Conservation (phyloP, 92 coral and sea anemone genomes). For the Isaurus tuberculatus region DNA sequence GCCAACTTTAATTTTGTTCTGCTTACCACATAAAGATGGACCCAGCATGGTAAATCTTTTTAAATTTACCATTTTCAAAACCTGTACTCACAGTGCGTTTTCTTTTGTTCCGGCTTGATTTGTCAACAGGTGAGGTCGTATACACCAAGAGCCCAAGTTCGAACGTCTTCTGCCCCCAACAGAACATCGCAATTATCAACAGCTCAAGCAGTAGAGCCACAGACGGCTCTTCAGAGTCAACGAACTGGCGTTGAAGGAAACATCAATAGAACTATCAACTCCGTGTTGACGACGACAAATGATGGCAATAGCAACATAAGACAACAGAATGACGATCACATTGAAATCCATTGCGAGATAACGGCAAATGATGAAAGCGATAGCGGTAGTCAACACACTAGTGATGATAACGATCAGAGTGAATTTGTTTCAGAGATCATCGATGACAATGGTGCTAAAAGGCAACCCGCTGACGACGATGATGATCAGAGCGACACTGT, state of each 20-base stretch:
- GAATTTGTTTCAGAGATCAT: neutral
- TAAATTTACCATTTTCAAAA: no score
- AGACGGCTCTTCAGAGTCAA: neutral
- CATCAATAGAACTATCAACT: neutral
- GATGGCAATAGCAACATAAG: no score
- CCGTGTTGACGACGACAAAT: no score
- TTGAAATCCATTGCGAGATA: neutral
- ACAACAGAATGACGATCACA: no score
- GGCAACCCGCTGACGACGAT: neutral
- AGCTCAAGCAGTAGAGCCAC: neutral
- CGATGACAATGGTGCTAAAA: neutral
- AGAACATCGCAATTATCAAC: neutral
- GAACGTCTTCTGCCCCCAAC: neutral
- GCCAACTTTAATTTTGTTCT: no score
- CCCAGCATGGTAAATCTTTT: no score
- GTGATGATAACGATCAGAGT: neutral
- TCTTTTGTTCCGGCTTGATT: no score
- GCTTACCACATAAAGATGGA: no score
- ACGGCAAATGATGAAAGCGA: neutral
- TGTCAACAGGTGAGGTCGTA: no score
- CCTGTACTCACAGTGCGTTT: no score
- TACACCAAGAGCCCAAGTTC: no score
- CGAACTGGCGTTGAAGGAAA: neutral
- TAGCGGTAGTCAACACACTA: neutral
- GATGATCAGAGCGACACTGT: neutral